phyloP scores from a whole-genome alignment of 2,797 vertebrate genomes.

The Falco berigora region DNA sequence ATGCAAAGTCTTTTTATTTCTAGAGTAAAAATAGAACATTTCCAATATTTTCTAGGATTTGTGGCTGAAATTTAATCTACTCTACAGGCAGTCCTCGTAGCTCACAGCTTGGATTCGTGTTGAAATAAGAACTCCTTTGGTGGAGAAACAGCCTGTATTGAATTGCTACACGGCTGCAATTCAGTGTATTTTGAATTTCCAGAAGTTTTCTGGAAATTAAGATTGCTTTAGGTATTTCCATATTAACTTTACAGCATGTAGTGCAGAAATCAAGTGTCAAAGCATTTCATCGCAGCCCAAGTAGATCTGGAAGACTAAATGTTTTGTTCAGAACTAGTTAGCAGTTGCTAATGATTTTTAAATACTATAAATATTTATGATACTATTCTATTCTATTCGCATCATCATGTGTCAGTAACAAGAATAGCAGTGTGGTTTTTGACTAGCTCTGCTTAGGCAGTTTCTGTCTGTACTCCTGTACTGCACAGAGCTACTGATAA shows the following conservation, averaged over 20 bases:
- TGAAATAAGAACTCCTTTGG: not conserved
- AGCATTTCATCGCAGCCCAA: not conserved
- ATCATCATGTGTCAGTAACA: not conserved
- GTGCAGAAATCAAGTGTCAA: not conserved
- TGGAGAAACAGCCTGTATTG: not conserved
- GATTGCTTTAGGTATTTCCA: not conserved
- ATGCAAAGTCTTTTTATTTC: not conserved
- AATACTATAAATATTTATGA: not conserved
- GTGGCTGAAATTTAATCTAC: not conserved
- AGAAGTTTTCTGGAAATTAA: not conserved
- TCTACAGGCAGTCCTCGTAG: not conserved
- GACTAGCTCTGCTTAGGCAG: not conserved
- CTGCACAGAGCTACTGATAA: not conserved
- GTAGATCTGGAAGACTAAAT: not conserved
- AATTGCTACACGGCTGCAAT: not conserved
- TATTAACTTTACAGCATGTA: not conserved
- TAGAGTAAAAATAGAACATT: not conserved
- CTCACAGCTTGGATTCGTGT: not conserved
- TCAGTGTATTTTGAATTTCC: no score
- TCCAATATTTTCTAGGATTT: not conserved
- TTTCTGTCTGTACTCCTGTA: not conserved
- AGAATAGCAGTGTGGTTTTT: accelerated
- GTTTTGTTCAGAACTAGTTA: not conserved
- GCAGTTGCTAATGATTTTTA: not conserved
- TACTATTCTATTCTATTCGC: not conserved